These are phyloP conservation scores for Sycophaga agraensis DNA, from an alignment of 1,140 invertebrate species.

Conservation along the genomic window DNA sequence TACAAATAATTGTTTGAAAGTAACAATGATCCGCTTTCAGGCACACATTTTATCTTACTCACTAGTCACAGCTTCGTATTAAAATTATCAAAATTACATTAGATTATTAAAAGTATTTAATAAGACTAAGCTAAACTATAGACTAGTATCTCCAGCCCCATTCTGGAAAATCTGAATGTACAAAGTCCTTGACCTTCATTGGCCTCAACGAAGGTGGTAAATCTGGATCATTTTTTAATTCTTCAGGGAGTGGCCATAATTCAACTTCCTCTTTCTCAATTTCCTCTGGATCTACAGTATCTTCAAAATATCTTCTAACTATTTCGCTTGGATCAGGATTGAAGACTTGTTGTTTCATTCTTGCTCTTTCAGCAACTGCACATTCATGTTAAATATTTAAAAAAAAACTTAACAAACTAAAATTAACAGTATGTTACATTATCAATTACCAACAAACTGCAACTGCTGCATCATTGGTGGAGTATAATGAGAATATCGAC, in stretches of 20 bases:
- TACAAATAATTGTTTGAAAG: too few relatives aligned
- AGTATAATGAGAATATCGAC: constrained; percentile 67
- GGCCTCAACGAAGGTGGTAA: constrained; percentile 65
- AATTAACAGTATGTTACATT: not conserved
- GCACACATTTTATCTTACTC: too few relatives aligned
- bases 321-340: constrained; percentile 38
- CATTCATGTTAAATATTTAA: constrained; percentile 8
- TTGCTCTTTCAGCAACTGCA: constrained; percentile 38
- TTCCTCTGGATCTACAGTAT: constrained; percentile 23
- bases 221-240: constrained; percentile 55
- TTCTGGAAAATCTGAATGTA: constrained; percentile 51
- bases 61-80: too few relatives aligned
- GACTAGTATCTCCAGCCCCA: constrained; percentile 56
- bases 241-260: constrained; percentile 47
- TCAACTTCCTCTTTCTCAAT: constrained; percentile 18
- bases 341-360: not conserved
- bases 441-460: constrained; percentile 58
- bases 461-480: constrained; percentile 60
- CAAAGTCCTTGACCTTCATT: constrained; percentile 58
- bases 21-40: too few relatives aligned
- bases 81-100: too few relatives aligned
- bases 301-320: constrained; percentile 43
- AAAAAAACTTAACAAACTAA: not conserved
- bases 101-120: too few relatives aligned
- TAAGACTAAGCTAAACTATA: too few relatives aligned